Percentiles rank a stretch among this genome's conserved stretches.
phyloP scores from a whole-genome alignment of 2,888 invertebrate genomes.

The Nomada fucata region DNA sequence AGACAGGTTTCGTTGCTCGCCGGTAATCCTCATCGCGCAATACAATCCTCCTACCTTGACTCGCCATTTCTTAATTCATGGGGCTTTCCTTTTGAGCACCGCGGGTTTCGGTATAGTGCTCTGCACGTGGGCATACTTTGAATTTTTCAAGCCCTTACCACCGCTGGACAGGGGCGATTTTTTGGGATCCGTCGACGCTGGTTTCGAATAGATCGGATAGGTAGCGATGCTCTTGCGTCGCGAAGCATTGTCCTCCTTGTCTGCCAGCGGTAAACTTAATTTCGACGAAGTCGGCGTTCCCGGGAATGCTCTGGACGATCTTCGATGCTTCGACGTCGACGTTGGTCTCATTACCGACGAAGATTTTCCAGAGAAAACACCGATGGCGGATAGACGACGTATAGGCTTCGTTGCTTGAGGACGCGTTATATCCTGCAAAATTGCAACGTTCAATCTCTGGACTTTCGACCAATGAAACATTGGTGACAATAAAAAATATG shows the following conservation, averaged over 20 bases:
- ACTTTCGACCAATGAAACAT: neutral
- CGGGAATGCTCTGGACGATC: slow-evolving; percentile 47
- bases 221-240: slow-evolving; percentile 32
- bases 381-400: slow-evolving; percentile 65
- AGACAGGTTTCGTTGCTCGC: no score
- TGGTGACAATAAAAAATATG: neutral
- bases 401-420: slow-evolving; percentile 51
- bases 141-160: slow-evolving; percentile 51
- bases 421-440: slow-evolving; percentile 50
- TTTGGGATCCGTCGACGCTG: neutral
- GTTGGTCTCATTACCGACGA: slow-evolving; percentile 34
- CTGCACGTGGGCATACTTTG: slow-evolving; percentile 70
- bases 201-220: neutral
- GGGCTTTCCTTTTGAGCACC: neutral
- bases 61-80: neutral
- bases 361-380: slow-evolving; percentile 31
- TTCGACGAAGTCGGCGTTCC: slow-evolving; percentile 70
- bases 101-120: slow-evolving; percentile 69
- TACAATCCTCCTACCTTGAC: neutral
- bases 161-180: neutral
- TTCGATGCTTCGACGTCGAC: slow-evolving; percentile 47
- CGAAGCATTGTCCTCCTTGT: neutral
- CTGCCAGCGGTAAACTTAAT: neutral
- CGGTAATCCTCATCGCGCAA: neutral
- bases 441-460: neutral